A percentile compares a stretch with the other conserved stretches of the same genome.
phyloP scores from a whole-genome alignment of 2,797 vertebrate genomes.

The Borostomias antarcticus region DNA sequence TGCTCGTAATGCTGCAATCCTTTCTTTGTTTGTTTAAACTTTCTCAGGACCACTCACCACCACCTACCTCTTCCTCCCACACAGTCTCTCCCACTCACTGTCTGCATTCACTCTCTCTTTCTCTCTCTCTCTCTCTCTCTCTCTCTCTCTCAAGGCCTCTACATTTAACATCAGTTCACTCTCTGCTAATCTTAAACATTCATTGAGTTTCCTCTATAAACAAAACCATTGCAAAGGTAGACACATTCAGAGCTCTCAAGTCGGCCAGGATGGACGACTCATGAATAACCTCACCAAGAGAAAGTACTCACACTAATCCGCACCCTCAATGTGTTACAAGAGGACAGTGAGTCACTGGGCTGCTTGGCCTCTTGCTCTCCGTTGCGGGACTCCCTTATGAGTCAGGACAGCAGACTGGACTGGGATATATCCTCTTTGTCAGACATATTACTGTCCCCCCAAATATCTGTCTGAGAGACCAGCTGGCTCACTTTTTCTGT shows the following conservation, averaged over 20 bases:
- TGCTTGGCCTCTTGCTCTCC: conserved; percentile 51
- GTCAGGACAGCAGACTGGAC: conserved; percentile 67
- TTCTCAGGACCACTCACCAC: conserved; percentile 65
- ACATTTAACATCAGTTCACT: not conserved
- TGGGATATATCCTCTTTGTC: conserved; percentile 60
- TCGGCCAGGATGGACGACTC: conserved; percentile 54
- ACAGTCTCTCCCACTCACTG: conserved; percentile 70
- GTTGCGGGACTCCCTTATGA: conserved; percentile 62
- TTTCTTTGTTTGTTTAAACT: conserved; percentile 72
- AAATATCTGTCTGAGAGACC: conserved; percentile 24
- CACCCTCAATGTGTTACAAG: conserved; percentile 44
- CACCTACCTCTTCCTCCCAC: conserved; percentile 53
- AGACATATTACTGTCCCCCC: conserved; percentile 27
- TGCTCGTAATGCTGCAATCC: conserved; percentile 60
- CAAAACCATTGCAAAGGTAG: conserved; percentile 54
- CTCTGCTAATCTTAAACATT: not conserved
- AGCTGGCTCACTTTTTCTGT: conserved; percentile 16
- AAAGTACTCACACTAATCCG: conserved; percentile 68
- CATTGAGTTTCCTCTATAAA: conserved; percentile 30
- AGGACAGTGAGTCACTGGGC: conserved; percentile 69
- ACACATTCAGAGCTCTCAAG: conserved; percentile 34
- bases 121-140: conserved; percentile 29
- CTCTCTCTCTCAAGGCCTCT: conserved; percentile 13
- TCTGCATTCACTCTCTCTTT: conserved; percentile 63
- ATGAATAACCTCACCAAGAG: conserved; percentile 54